phyloP scores from a whole-genome alignment of 2,797 vertebrate species.

The Poecilia gillii region DNA sequence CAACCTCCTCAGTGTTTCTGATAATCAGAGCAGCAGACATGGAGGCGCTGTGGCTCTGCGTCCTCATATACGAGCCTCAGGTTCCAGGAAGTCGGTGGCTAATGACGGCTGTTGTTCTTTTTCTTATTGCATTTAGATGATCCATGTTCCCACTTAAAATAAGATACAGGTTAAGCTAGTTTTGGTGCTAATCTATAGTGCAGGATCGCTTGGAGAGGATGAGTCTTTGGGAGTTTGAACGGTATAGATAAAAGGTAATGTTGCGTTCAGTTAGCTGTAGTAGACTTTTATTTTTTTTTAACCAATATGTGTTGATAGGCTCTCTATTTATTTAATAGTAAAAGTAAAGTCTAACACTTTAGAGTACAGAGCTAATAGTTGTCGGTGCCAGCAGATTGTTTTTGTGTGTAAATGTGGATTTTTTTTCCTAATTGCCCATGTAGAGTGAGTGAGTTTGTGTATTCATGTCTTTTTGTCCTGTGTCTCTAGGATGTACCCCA shows the following conservation, averaged over 20 bases:
- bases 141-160: constrained; percentile 9
- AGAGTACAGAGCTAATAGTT: neutral
- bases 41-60: constrained; percentile 25
- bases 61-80: constrained; percentile 27
- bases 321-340: neutral
- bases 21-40: constrained; percentile 58
- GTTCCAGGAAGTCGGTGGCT: constrained; percentile 23
- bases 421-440: neutral
- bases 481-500: neutral
- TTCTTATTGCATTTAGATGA: constrained; percentile 48
- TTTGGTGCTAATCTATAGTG: constrained; percentile 15
- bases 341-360: neutral
- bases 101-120: constrained; percentile 44
- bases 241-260: neutral
- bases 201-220: constrained; percentile 18
- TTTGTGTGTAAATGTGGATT: neutral
- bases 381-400: neutral
- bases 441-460: neutral
- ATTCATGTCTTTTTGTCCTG: neutral
- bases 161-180: constrained; percentile 21
- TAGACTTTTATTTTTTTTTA: neutral
- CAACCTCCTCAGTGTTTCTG: constrained; percentile 54
- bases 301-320: neutral
- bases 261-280: neutral
- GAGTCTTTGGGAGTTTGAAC: constrained; percentile 8